Percentiles rank a stretch among this genome's conserved stretches.
Conservation (phyloP, 2,113 vertebrate species). For the Paradoxurus hermaphroditus region DNA sequence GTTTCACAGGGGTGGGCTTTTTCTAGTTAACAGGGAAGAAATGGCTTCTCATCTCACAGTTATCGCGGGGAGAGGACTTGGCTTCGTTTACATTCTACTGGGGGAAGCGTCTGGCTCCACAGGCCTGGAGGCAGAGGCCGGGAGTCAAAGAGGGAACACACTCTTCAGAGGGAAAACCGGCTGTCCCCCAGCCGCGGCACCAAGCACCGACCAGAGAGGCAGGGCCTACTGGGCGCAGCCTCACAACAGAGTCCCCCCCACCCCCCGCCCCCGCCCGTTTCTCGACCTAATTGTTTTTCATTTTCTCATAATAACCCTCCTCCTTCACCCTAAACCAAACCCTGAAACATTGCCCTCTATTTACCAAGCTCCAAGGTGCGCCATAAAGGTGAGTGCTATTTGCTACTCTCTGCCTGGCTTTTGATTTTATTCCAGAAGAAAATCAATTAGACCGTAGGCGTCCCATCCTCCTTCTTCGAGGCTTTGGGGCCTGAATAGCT, state of each 20-base stretch:
- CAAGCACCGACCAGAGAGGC: conserved; percentile 51
- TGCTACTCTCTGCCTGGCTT: conserved; percentile 77
- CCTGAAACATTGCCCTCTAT: conserved; percentile 60
- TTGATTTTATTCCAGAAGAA: conserved; percentile 81
- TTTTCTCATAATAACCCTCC: conserved; percentile 81
- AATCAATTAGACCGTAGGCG: conserved; percentile 84
- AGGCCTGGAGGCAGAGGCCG: neutral
- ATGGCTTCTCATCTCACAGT: conserved; percentile 48
- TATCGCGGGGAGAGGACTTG: neutral
- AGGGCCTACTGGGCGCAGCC: conserved; percentile 84
- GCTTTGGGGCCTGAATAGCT: conserved; percentile 82
- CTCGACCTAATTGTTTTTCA: conserved; percentile 88
- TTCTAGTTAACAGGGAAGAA: conserved; percentile 59
- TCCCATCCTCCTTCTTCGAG: conserved; percentile 76
- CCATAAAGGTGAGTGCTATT: conserved; percentile 80
- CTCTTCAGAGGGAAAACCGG: neutral
- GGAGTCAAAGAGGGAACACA: neutral
- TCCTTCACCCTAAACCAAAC: neutral
- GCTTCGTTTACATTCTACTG: conserved; percentile 36
- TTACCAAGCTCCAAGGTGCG: conserved; percentile 73
- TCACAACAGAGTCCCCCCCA: conserved; percentile 34
- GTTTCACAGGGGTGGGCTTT: conserved; percentile 36
- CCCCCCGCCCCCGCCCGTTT: conserved; percentile 84
- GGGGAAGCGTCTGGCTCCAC: neutral
- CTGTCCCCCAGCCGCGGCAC: neutral